Conservation (phyloP, 2,888 invertebrate genomes). For the Sisyra terminalis region DNA sequence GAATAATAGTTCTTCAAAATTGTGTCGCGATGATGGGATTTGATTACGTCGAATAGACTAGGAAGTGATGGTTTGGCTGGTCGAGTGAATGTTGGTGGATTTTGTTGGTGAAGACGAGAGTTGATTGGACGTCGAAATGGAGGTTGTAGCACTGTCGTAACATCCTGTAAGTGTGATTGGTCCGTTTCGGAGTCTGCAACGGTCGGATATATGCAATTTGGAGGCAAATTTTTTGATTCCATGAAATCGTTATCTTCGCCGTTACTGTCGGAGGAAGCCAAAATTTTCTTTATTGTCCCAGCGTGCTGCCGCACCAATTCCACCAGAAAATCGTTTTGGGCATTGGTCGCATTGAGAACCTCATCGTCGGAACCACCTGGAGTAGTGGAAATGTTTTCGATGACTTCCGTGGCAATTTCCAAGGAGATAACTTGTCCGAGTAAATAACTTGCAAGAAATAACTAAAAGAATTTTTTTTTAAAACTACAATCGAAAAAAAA, state of each 20-base stretch:
- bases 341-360: conserved; percentile 3
- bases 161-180: too few species aligned
- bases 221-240: conserved; percentile 6
- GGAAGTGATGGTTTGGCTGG: neutral
- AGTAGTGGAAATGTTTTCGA: conserved; percentile 9
- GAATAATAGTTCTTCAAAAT: neutral
- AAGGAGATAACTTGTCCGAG: neutral
- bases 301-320: conserved; percentile 22
- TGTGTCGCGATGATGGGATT: neutral
- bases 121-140: too few species aligned
- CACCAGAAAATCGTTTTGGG: conserved; percentile 15
- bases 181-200: too few species aligned
- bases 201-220: neutral
- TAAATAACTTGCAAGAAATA: conserved; percentile 1
- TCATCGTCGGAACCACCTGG: conserved; percentile 7
- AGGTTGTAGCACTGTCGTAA: too few species aligned
- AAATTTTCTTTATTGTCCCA: conserved; percentile 21
- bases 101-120: too few species aligned
- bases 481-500: conserved; percentile 2
- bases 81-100: too few species aligned
- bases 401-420: conserved; percentile 2
- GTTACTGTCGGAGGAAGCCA: conserved; percentile 14
- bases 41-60: neutral
- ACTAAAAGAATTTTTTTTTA: too few species aligned
- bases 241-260: conserved; percentile 8